Conservation (phyloP, 1,140 invertebrate genomes). For the Drosophila pseudoobscura region DNA sequence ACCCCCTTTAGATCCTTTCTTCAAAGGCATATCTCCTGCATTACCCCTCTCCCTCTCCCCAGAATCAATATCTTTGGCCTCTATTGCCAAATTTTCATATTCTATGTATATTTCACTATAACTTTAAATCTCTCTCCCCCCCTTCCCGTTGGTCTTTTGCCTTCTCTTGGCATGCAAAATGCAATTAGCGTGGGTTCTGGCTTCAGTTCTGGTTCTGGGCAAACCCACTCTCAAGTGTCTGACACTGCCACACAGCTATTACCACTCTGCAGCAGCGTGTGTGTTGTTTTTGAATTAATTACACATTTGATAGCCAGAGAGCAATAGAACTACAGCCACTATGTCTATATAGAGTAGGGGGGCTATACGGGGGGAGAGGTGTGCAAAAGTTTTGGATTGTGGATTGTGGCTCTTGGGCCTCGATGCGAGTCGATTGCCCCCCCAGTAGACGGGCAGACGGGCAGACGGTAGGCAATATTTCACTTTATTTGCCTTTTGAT, state of each 20-base stretch:
- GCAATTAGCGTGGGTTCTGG: slow-evolving; percentile 42
- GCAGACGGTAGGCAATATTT: slow-evolving; percentile 48
- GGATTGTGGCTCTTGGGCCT: too few relatives aligned
- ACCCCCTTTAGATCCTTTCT: too few relatives aligned
- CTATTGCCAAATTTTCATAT: too few relatives aligned
- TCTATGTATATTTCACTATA: too few relatives aligned
- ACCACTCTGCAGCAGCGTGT: slow-evolving; percentile 19
- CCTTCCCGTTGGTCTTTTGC: neutral
- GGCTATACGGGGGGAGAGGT: too few relatives aligned
- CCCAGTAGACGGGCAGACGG: too few relatives aligned
- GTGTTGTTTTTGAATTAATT: slow-evolving; percentile 71
- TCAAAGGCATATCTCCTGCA: too few relatives aligned
- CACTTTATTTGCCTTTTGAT: slow-evolving; percentile 78
- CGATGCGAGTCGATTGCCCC: too few relatives aligned
- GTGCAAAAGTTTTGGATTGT: too few relatives aligned
- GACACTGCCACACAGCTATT: slow-evolving; percentile 12
- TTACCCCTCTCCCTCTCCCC: too few relatives aligned
- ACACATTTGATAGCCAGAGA: slow-evolving; percentile 60
- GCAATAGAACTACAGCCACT: slow-evolving; percentile 14
- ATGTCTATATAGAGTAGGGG: neutral
- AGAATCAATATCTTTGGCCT: too few relatives aligned
- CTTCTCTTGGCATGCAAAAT: slow-evolving; percentile 25
- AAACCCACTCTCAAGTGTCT: slow-evolving; percentile 6
- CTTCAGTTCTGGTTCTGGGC: neutral
- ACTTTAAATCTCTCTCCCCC: too few relatives aligned